These are phyloP conservation scores for Erethizon dorsatum DNA, from an alignment of 2,797 vertebrate genomes.

Conservation along the genomic window DNA sequence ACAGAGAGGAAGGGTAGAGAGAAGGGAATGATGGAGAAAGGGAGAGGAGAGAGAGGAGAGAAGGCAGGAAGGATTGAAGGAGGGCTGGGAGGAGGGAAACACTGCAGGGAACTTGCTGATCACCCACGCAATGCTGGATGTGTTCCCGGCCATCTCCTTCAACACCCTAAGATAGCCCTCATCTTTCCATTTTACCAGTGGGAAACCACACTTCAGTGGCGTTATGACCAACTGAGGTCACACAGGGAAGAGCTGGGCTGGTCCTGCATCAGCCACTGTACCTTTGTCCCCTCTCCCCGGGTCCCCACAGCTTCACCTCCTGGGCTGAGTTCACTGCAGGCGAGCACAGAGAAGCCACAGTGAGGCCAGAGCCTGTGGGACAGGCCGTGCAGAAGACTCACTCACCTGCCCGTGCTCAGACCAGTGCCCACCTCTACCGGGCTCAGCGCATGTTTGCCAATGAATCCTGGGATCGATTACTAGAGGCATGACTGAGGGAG, in stretches of 20 bases:
- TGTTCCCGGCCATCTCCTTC: fast-evolving
- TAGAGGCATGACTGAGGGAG: fast-evolving
- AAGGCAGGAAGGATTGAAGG: not conserved
- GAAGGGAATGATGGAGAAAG: too few species aligned
- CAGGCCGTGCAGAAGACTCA: too few species aligned
- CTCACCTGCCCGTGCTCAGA: fast-evolving
- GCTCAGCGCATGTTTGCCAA: fast-evolving
- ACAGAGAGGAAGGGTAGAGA: not conserved
- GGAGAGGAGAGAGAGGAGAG: not conserved
- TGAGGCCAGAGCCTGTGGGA: fast-evolving
- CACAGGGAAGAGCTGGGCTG: too few species aligned
- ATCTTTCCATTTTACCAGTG: not conserved
- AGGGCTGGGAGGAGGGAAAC: not conserved
- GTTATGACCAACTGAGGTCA: not conserved
- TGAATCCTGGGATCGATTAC: too few species aligned
- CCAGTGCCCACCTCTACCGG: fast-evolving
- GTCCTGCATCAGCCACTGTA: not conserved
- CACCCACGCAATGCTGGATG: not conserved
- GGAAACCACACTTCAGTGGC: not conserved
- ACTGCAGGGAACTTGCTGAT: not conserved
- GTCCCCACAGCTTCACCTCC: fast-evolving
- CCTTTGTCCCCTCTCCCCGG: not conserved
- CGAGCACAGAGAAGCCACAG: not conserved
- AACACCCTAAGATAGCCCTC: fast-evolving
- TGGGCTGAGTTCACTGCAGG: not conserved